Base-by-base conservation (phyloP, 2,113 vertebrate genomes). In the Vimba vimba region DNA sequence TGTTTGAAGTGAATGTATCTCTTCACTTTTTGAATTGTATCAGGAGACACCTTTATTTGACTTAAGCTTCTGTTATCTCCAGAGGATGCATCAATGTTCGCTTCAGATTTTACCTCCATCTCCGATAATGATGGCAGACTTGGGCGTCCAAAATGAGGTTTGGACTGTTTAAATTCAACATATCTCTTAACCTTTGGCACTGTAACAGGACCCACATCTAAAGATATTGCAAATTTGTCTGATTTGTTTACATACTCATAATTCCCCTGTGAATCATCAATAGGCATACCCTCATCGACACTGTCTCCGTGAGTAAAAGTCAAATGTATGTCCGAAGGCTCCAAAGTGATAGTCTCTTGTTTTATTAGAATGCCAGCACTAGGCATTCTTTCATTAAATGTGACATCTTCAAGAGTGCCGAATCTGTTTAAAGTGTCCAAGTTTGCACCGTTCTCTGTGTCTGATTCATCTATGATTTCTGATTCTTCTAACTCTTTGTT, bases 401-500 rank as follows among this genome's bases (percentile, higher is more conserved):
- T 13, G 47, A 13, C 33, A 25, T 86, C 30, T 69, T 80, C 76
- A 82, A 10, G 36, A 80, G 17, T 12, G 7, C 47, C 30, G 7
- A 73, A 39, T 78, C 23, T 83, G 3, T 88, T 79, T 66, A 66
- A 23, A 68, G 8, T 11, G 7, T 25, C 19, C 11, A 30, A 2
- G 13, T 55, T 50, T n/a, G 60, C 68, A n/a, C 36, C 17, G 27
- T 85, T 80, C 52, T 25, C 39, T 76, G 68, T 71, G 52, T 74
- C 12, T 30, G 68, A 66, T 66, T 43, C 23, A 15, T 33, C 43
- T 3, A 64, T n/a, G 50, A 60, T 59, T 64, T 90, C 84, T 17
- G 52, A 57, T 57, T 57, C 55, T 57, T 86, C 87, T 47, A 43
- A 60, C 9, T 91, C 90, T 83, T 85, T 83, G 74, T 93, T 93